Base-by-base conservation (phyloP, 2,888 invertebrate genomes). In the Chymomyza procnemis region DNA sequence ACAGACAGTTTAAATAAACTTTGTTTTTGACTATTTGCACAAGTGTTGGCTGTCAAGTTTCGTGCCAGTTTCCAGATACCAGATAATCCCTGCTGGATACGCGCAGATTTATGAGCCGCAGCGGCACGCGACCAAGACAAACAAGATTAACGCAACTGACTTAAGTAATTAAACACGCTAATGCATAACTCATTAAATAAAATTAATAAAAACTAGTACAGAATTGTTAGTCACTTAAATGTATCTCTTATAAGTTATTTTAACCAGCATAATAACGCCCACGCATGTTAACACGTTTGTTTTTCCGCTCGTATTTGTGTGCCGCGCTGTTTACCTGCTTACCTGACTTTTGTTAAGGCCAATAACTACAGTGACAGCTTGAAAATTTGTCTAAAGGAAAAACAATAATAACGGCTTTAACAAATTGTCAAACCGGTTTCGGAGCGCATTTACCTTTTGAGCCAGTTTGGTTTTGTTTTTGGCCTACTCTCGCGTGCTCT, bases 111-210 rank as follows among this genome's bases (percentile, higher is more conserved):
- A 75, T 74, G 71, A 56, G 60, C 56, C 54, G 64, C 58, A 61
- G 61, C 21, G 64, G 66, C 76, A 76, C 76, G 76, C 76, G 76
- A 76, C 21, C n/a, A 9, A 3, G 4, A 8, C 47, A 30, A 56
- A 26, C 18, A 34, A 56, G n/a, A 1, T 58, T 6, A 41, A 41
- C n/a, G 3, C 58, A 57, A 34, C 46, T 34, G 64, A 59, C 55
- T 67, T 72, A 73, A 50, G 75, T 78, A 76, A 76, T 76, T 76
- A 76, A 76, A 75, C 78, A 78, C 78, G 75, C 76, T 67, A 69
- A n/a, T 9, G 61, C 19, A 16, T 48, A 68, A 66, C 75, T 69
- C 75, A 75, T 76, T 78, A 72, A 66, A 65, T 55, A 64, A 56
- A 47, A 59, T 57, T 12, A 63, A 59, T 65, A 34, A 69, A 61